A percentile compares a stretch with the other conserved stretches of the same genome.
These are phyloP conservation scores for Hymenopus coronatus DNA, from an alignment of 2,888 invertebrate genomes.

Conservation along the genomic window DNA sequence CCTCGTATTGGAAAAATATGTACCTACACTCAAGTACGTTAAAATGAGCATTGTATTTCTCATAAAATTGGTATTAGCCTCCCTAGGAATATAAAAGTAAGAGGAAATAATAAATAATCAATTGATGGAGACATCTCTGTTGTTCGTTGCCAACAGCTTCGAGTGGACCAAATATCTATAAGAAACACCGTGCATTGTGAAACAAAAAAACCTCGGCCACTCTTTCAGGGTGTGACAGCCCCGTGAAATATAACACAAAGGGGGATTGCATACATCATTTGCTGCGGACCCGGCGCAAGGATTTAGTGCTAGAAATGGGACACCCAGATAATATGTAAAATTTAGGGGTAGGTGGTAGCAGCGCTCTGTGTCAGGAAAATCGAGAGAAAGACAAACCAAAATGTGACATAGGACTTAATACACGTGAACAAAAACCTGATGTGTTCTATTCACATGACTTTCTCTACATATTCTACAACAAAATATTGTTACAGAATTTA, in stretches of 20 bases:
- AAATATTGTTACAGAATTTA: no score
- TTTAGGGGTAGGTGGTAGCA: neutral
- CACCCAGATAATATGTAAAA: neutral
- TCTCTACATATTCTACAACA: no score
- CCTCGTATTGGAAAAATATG: no score
- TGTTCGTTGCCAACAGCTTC: neutral
- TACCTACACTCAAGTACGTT: no score
- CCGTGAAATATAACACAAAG: neutral
- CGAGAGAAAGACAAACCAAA: no score
- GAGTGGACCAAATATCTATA: neutral
- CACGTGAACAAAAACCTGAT: neutral
- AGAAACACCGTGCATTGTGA: neutral
- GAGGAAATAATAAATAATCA: neutral
- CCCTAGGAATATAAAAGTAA: neutral
- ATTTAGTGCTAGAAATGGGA: constrained; percentile 3
- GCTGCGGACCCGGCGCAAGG: neutral
- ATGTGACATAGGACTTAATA: neutral
- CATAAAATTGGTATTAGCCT: no score
- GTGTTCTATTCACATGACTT: no score
- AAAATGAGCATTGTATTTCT: no score
- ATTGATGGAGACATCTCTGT: no score
- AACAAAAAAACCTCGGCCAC: neutral
- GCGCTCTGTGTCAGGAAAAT: no score
- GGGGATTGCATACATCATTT: constrained; percentile 8
- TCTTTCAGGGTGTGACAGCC: constrained; percentile 2